phyloP scores from a whole-genome alignment of 2,888 invertebrate genomes.

The Synergus japonicus region DNA sequence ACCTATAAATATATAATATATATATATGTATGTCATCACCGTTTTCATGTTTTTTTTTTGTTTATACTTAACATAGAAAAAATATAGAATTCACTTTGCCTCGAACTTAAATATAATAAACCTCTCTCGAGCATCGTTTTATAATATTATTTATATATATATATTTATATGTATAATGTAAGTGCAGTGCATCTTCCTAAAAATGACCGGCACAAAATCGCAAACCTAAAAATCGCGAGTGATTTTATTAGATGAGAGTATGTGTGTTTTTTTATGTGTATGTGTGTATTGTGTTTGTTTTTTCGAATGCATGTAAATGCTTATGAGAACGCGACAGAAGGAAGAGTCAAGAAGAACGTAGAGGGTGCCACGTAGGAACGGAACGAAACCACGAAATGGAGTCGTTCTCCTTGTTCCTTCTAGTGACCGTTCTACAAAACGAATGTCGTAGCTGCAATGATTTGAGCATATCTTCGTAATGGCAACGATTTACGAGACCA shows the following conservation, averaged over 20 bases:
- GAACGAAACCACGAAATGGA: constrained; percentile 39
- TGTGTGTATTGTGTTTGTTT: constrained; percentile 42
- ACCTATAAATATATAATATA: constrained; percentile 72
- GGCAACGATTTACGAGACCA: constrained; percentile 71
- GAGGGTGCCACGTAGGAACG: constrained; percentile 52
- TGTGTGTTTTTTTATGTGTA: constrained; percentile 27
- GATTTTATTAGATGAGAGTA: not conserved
- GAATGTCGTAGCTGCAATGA: constrained; percentile 64
- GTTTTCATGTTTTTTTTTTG: constrained; percentile 60
- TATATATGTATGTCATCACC: constrained; percentile 65
- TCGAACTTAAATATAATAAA: constrained; percentile 76
- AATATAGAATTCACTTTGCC: constrained; percentile 76
- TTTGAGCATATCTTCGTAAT: constrained; percentile 70
- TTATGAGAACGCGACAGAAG: constrained; percentile 55
- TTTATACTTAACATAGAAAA: constrained; percentile 77
- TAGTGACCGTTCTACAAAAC: constrained; percentile 46
- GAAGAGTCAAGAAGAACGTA: constrained; percentile 62
- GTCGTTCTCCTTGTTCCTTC: constrained; percentile 30
- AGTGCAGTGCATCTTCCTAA: constrained; percentile 51
- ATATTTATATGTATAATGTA: constrained; percentile 56
- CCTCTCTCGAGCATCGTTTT: constrained; percentile 64
- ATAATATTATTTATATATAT: constrained; percentile 54
- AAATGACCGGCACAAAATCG: constrained; percentile 42
- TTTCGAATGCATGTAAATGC: not conserved
- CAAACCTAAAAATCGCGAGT: constrained; percentile 20